phyloP scores from a whole-genome alignment of 2,113 vertebrate species.

The Pollimyrus isidori region DNA sequence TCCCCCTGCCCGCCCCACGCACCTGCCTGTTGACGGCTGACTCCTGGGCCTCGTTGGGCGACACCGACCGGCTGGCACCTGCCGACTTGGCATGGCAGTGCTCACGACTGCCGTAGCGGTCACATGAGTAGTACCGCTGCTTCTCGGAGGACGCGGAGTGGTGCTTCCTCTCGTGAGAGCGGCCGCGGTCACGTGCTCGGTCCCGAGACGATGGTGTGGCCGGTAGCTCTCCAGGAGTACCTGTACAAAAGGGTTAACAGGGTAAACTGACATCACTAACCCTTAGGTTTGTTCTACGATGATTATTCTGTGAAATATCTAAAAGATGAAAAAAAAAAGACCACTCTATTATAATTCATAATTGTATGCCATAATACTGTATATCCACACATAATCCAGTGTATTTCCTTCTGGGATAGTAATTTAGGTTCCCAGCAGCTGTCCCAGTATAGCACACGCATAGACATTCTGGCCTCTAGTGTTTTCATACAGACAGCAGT shows the following conservation, averaged over 20 bases:
- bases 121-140: conserved; percentile 92
- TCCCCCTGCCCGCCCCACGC: conserved; percentile 36
- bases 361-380: not conserved
- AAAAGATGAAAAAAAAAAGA: not conserved
- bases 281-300: not conserved
- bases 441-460: not conserved
- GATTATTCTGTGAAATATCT: not conserved
- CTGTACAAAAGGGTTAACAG: conserved; percentile 26
- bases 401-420: not conserved
- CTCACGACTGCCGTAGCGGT: conserved; percentile 84
- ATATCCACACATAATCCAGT: not conserved
- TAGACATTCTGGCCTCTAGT: not conserved
- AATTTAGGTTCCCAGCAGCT: not conserved
- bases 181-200: conserved; percentile 70
- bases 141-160: conserved; percentile 81
- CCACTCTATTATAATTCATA: not conserved
- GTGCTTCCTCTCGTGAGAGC: conserved; percentile 87
- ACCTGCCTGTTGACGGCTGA: conserved; percentile 77
- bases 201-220: conserved; percentile 55
- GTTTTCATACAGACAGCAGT: not conserved
- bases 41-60: conserved; percentile 68
- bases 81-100: conserved; percentile 70
- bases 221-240: conserved; percentile 27
- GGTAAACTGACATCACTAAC: not conserved
- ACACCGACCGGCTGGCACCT: conserved; percentile 73